Conservation (phyloP, 2,888 invertebrate species). For the Allophyes oxyacanthae region DNA sequence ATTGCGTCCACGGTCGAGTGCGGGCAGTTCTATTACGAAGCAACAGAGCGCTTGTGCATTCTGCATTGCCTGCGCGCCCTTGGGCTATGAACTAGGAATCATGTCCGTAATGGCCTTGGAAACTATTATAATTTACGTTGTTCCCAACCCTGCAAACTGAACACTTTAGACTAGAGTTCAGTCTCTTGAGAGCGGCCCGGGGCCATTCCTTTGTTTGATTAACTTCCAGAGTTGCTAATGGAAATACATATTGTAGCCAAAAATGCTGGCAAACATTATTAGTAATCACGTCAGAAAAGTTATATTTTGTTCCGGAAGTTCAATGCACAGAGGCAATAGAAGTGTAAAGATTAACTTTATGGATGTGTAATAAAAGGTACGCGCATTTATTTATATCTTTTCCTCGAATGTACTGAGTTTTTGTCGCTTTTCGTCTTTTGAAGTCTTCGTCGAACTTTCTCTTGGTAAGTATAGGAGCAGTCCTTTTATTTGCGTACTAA, state of each 20-base stretch:
- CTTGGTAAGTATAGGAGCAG: slow-evolving; percentile 8
- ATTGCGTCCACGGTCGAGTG: slow-evolving; percentile 45
- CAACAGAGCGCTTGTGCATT: slow-evolving; percentile 48
- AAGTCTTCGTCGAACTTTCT: slow-evolving; percentile 9
- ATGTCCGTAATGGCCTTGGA: slow-evolving; percentile 43
- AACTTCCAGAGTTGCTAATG: slow-evolving; percentile 38
- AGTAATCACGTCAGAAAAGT: slow-evolving; percentile 11
- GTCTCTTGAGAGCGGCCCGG: slow-evolving; percentile 29
- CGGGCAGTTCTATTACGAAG: slow-evolving; percentile 38
- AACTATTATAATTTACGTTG: slow-evolving; percentile 43
- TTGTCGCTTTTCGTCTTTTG: slow-evolving; percentile 9
- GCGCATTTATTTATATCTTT: neutral
- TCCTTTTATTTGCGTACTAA: slow-evolving; percentile 31
- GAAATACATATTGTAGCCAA: slow-evolving; percentile 21
- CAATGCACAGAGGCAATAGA: slow-evolving; percentile 9
- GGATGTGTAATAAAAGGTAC: no score
- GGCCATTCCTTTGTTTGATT: slow-evolving; percentile 42
- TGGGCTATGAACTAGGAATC: slow-evolving; percentile 46
- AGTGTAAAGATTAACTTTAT: no score
- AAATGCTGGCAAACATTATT: slow-evolving; percentile 25
- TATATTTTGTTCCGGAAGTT: slow-evolving; percentile 24
- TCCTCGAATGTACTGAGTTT: neutral
- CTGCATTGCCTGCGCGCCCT: slow-evolving; percentile 44
- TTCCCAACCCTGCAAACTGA: slow-evolving; percentile 32
- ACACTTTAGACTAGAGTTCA: slow-evolving; percentile 26